These are phyloP conservation scores for Rhabdornis inornatus DNA, from an alignment of 2,113 vertebrate genomes.

Conservation along the genomic window DNA sequence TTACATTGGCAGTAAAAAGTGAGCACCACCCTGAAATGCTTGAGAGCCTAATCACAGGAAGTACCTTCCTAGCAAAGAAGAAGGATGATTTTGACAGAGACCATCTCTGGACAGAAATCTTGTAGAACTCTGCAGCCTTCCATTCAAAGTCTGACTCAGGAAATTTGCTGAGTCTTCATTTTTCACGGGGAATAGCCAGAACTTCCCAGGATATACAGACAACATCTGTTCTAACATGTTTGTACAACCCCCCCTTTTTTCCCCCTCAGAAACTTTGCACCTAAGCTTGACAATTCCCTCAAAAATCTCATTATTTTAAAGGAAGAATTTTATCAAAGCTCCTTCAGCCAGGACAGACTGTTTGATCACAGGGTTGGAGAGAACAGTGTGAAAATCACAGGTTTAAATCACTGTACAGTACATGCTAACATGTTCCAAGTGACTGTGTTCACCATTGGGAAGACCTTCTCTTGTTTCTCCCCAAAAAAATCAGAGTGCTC, in stretches of 20 bases:
- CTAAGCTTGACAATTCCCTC: background rate
- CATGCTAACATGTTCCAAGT: background rate
- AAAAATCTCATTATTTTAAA: background rate
- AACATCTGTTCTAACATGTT: background rate
- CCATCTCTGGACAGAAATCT: background rate
- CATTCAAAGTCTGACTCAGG: background rate
- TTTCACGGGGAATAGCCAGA: background rate
- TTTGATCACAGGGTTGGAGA: background rate
- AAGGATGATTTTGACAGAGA: background rate
- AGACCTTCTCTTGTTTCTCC: background rate
- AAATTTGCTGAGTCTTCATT: background rate
- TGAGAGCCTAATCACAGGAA: conserved; percentile 25
- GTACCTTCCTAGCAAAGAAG: background rate
- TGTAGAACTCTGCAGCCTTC: background rate
- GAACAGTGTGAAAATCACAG: background rate
- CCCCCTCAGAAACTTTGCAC: background rate
- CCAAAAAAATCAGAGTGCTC: background rate
- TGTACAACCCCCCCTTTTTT: background rate
- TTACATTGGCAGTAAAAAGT: background rate
- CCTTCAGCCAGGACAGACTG: background rate
- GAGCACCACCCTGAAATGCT: conserved; percentile 42
- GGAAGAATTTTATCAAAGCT: background rate
- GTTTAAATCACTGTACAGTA: background rate
- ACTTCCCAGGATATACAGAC: background rate
- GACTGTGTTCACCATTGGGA: background rate